Evolutionary conservation across 2,888 invertebrate species (phyloP).

Genomic region (Xiphydria camelus): DNA sequence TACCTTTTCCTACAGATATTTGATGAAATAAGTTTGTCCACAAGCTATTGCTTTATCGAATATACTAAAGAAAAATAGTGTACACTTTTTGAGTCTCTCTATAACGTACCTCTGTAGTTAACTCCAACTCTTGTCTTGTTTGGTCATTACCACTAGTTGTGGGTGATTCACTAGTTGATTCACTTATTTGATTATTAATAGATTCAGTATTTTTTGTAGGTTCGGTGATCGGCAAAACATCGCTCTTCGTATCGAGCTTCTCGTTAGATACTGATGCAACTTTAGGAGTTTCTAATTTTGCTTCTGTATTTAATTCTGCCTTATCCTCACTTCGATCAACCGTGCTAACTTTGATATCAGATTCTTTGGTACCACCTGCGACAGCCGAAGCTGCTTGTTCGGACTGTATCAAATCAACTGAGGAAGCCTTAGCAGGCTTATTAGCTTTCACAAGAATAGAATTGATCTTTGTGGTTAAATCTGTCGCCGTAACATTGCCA

Average conservation of each 20-base stretch:
- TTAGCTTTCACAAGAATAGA: conserved; percentile 64
- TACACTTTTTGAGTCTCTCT: no score
- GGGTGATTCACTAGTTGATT: no score
- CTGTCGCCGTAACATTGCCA: conserved; percentile 64
- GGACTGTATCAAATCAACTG: conserved; percentile 36
- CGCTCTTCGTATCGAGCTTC: background rate
- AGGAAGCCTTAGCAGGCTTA: conserved; percentile 36
- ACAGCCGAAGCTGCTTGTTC: conserved; percentile 27
- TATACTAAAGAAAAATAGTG: no score
- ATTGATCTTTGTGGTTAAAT: conserved; percentile 69
- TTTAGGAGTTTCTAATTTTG: conserved; percentile 6
- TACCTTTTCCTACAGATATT: conserved; percentile 61
- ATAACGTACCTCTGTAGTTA: conserved; percentile 8
- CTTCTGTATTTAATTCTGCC: conserved; percentile 1
- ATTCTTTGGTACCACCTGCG: background rate
- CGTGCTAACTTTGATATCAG: background rate
- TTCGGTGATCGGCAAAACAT: no score
- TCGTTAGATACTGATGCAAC: background rate
- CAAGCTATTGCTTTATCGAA: no score
- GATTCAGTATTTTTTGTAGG: no score
- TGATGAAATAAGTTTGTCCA: no score
- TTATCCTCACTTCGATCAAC: background rate
- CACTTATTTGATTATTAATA: no score
- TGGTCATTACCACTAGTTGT: no score
- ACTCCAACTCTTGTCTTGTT: no score